Conservation (phyloP, 1,140 invertebrate species). For the Dendroctonus ponderosae region DNA sequence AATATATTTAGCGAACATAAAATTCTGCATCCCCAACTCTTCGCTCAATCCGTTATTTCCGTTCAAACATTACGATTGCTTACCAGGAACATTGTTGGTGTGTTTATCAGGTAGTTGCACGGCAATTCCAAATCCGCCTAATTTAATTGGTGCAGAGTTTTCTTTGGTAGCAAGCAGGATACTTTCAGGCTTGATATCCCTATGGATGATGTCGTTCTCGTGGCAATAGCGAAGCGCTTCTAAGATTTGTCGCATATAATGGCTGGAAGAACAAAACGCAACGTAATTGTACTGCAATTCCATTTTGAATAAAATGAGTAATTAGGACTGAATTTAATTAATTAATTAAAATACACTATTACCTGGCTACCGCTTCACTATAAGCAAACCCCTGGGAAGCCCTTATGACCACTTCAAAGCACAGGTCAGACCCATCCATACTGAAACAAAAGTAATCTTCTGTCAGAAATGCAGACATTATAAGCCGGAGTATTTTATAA, state of each 20-base stretch:
- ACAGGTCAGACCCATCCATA: slow-evolving; percentile 98
- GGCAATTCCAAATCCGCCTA: slow-evolving; percentile 96
- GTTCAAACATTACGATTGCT: slow-evolving; percentile 21
- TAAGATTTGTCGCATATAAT: slow-evolving; percentile 96
- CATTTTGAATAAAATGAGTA: neutral
- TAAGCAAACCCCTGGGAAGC: slow-evolving; percentile 96
- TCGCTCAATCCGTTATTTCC: neutral
- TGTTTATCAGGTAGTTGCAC: slow-evolving; percentile 82
- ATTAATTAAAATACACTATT: slow-evolving; percentile 46
- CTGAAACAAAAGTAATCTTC: slow-evolving; percentile 60
- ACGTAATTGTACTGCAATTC: slow-evolving; percentile 24
- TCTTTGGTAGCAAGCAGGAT: slow-evolving; percentile 91
- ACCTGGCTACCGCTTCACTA: slow-evolving; percentile 98
- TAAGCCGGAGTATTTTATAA: no score
- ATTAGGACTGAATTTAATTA: neutral
- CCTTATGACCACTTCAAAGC: slow-evolving; percentile 95
- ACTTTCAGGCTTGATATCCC: slow-evolving; percentile 94
- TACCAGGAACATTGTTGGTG: slow-evolving; percentile 64
- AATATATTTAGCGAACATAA: no score
- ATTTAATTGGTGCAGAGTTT: slow-evolving; percentile 96
- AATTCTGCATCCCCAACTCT: slow-evolving; percentile 6
- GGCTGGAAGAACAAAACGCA: slow-evolving; percentile 62
- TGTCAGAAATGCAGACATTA: no score
- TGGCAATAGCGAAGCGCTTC: slow-evolving; percentile 95
- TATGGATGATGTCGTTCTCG: slow-evolving; percentile 95